These are phyloP conservation scores for Lates calcarifer DNA, from an alignment of 2,113 vertebrate genomes.

Conservation along the genomic window DNA sequence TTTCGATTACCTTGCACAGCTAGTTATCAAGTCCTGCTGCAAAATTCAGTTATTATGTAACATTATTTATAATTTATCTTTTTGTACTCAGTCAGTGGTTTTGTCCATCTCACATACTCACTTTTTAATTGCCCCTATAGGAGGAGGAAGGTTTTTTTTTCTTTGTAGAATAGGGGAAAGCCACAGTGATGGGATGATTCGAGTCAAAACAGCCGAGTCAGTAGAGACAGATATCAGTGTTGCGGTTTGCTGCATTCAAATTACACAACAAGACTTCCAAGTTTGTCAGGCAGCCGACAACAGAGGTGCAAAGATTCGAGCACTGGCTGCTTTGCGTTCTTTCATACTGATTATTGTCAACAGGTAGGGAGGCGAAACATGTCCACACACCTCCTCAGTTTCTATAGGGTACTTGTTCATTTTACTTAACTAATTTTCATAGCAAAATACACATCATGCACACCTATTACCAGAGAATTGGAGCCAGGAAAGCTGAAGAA, in stretches of 20 bases:
- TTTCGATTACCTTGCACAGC: background rate
- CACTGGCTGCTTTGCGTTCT: slow-evolving; percentile 37
- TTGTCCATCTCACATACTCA: background rate
- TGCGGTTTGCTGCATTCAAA: slow-evolving; percentile 35
- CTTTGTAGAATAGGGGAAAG: no score
- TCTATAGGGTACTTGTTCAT: background rate
- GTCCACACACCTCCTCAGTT: background rate
- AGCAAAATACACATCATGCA: background rate
- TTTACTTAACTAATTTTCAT: background rate
- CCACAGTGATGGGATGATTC: background rate
- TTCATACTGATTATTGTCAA: slow-evolving; percentile 1
- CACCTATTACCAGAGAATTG: no score
- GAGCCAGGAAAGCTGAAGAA: no score
- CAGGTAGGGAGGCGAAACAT: background rate
- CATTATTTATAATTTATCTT: background rate
- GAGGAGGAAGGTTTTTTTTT: no score
- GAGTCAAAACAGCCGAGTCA: background rate
- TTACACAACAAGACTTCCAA: background rate
- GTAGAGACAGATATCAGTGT: background rate
- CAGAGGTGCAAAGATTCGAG: slow-evolving; percentile 6
- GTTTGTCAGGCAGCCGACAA: background rate
- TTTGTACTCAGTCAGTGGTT: background rate
- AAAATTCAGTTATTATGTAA: background rate
- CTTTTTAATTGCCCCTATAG: background rate
- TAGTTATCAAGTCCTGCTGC: background rate